These are phyloP conservation scores for Zeugodacus cucurbitae DNA, from an alignment of 1,140 invertebrate species.

Conservation along the genomic window DNA sequence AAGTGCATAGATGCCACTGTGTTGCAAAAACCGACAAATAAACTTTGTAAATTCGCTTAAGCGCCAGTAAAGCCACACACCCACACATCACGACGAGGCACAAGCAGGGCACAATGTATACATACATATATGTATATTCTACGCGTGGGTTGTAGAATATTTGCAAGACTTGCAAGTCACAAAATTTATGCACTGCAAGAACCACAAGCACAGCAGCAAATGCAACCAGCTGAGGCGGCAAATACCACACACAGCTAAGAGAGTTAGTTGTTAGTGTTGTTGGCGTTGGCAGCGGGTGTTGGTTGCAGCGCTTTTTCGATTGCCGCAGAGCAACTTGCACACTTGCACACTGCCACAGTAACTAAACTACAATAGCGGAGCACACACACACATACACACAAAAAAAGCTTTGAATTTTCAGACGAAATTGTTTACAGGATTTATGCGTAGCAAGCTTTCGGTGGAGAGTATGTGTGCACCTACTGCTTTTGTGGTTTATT, in stretches of 20 bases:
- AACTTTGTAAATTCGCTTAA: neutral
- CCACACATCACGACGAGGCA: neutral
- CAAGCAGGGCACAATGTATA: neutral
- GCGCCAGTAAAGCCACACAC: neutral
- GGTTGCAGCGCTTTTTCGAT: neutral
- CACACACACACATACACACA: neutral
- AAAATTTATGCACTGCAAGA: conserved; percentile 29
- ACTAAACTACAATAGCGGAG: neutral
- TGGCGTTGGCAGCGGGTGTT: neutral
- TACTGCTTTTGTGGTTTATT: neutral
- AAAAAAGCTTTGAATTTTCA: neutral
- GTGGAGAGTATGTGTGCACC: neutral
- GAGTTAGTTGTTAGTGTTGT: too few species aligned
- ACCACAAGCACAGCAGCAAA: neutral
- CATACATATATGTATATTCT: neutral
- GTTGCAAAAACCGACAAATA: neutral
- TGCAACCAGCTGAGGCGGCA: neutral
- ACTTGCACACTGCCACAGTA: neutral
- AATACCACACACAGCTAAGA: neutral
- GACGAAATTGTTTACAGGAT: neutral
- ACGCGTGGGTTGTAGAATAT: neutral
- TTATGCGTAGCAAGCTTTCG: neutral
- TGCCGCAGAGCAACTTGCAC: neutral
- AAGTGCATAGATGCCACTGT: neutral
- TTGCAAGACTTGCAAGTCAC: neutral